A percentile compares a stretch with the other conserved stretches of the same genome.
Evolutionary conservation across 1,140 invertebrate species (phyloP).

Genomic region (Lineus longissimus): DNA sequence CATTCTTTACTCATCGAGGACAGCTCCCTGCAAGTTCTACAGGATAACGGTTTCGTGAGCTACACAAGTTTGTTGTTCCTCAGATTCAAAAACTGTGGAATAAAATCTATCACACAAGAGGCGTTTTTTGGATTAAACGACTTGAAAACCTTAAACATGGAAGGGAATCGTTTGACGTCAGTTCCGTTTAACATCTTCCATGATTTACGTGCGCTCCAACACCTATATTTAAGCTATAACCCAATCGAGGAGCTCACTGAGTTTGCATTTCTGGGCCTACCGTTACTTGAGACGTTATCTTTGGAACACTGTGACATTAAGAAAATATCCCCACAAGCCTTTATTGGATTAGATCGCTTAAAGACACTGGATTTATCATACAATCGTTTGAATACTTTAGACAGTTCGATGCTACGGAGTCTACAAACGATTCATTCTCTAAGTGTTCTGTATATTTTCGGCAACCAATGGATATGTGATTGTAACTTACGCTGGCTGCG

Average conservation of each 20-base stretch:
- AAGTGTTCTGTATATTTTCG: conserved; percentile 29
- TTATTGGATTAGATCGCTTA: conserved; percentile 27
- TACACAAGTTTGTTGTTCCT: no score
- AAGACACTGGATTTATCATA: conserved; percentile 33
- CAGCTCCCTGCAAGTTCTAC: no score
- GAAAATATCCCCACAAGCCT: conserved; percentile 25
- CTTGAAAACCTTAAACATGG: conserved; percentile 35
- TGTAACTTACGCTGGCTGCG: conserved; percentile 39
- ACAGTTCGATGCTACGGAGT: conserved; percentile 19
- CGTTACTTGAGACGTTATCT: conserved; percentile 26
- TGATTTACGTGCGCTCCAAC: conserved; percentile 21
- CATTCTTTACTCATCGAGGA: no score
- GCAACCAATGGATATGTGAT: conserved; percentile 46
- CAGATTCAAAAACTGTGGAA: no score
- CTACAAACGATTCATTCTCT: conserved; percentile 20
- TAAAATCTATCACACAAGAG: conserved; percentile 28
- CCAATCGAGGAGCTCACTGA: conserved; percentile 26
- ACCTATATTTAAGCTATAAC: conserved; percentile 34
- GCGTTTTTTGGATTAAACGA: conserved; percentile 30
- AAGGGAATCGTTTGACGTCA: conserved; percentile 32
- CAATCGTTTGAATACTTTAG: conserved; percentile 31
- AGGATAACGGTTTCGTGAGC: no score
- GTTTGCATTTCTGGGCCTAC: conserved; percentile 28
- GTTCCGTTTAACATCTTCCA: conserved; percentile 29
- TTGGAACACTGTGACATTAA: conserved; percentile 37